Base-by-base conservation (phyloP, 2,113 vertebrate species). In the Myotis brandtii region DNA sequence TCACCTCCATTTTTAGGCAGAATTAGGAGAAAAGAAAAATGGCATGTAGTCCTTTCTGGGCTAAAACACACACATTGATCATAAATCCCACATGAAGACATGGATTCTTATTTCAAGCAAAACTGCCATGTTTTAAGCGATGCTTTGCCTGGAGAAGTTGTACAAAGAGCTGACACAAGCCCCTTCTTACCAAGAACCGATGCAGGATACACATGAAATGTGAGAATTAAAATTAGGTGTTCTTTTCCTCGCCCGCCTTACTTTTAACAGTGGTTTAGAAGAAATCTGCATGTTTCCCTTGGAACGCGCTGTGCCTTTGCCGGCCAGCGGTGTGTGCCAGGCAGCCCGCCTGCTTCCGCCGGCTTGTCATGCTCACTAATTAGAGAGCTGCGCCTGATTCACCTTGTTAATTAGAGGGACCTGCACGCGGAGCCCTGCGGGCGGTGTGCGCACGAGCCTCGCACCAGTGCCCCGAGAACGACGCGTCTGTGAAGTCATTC, bases 401-500 rank as follows among this genome's bases (percentile, higher is more conserved):
- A 99, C 99, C 99, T 99, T 99, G 99, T 99, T 99, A 99, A 99
- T 99, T 99, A 99, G 99, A 99, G 99, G 99, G 99, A 99, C 99
- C 99, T 98, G 99, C 99, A 99, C 99, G 99, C 98, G 98, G 99
- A 98, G 98, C 98, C 98, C 99, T 99, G 97, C 98, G 95, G 98
- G 99, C 99, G 98, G 98, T 97, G 98, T 98, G 98, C 98, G 98
- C 99, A 91, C 98, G 99, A 99, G 99, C 99, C 99, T 99, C 98
- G 98, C 99, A 98, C 99, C 99, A 98, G 99, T 98, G 99, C 99
- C 99, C 98, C 98, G 98, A 99, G 99, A 99, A 99, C 98, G 98
- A 98, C 97, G 95, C 98, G 99, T 99, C 99, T 99, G 99, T 99
- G 99, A 99, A 99, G 99, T 99, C 98, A 98, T 99, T 99, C 99